A percentile compares a stretch with the other conserved stretches of the same genome.
Evolutionary conservation across 2,113 vertebrate genomes (phyloP).

Genomic region (Formicarius rufipectus): DNA sequence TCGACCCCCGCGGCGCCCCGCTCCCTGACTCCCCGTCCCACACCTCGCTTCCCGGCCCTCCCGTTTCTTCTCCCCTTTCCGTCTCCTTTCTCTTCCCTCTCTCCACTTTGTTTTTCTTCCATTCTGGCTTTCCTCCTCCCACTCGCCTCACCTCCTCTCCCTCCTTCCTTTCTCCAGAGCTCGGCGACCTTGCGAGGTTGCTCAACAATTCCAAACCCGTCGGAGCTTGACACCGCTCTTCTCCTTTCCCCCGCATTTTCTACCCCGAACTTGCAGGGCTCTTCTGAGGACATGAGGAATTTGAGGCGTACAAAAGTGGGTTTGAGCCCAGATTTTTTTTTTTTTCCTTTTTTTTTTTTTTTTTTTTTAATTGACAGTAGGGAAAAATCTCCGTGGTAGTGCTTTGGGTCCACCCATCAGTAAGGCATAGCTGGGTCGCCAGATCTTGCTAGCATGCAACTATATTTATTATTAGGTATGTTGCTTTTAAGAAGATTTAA

Average conservation of each 20-base stretch:
- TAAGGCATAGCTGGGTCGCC: background rate
- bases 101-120: background rate
- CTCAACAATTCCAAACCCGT: background rate
- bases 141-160: background rate
- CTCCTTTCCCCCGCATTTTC: background rate
- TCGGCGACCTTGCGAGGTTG: background rate
- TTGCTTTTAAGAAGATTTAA: slow-evolving; percentile 81
- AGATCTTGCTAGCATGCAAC: slow-evolving; percentile 48
- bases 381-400: background rate
- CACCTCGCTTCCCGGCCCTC: background rate
- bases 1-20: background rate
- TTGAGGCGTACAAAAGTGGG: background rate
- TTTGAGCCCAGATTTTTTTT: background rate
- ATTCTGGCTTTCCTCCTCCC: background rate
- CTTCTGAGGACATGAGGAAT: background rate
- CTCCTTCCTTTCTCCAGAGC: background rate
- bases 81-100: background rate
- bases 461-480: slow-evolving; percentile 78
- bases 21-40: background rate
- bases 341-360: background rate
- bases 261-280: background rate
- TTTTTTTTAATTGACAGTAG: background rate
- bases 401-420: background rate
- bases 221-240: background rate
- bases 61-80: background rate